Conservation (phyloP, 2,797 vertebrate species). For the Aulostomus chinensis region DNA sequence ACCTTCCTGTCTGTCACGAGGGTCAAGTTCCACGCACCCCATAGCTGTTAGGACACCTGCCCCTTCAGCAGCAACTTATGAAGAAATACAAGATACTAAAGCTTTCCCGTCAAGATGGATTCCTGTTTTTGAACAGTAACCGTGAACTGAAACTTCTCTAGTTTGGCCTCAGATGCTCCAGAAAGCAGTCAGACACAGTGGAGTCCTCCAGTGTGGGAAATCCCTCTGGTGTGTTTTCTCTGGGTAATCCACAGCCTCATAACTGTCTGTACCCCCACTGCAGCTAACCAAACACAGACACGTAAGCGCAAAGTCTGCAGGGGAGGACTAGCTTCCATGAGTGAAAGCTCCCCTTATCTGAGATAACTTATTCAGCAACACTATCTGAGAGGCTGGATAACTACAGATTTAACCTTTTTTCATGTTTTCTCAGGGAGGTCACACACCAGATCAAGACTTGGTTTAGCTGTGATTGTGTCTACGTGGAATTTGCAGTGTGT, state of each 20-base stretch:
- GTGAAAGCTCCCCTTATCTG: constrained; percentile 42
- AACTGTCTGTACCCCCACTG: constrained; percentile 44
- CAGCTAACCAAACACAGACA: constrained; percentile 70
- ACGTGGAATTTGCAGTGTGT: constrained; percentile 12
- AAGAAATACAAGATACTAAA: no score
- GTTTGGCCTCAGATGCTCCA: constrained; percentile 1
- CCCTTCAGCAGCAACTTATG: background rate
- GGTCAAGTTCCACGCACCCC: background rate
- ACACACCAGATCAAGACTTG: constrained; percentile 7
- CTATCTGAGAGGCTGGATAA: constrained; percentile 20
- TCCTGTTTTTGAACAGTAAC: background rate
- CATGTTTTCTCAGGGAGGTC: constrained; percentile 14
- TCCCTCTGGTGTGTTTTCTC: constrained; percentile 62
- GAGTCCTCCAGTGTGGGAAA: constrained; percentile 61
- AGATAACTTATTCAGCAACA: constrained; percentile 43
- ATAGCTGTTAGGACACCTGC: background rate
- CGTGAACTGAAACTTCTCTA: background rate
- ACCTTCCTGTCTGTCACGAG: background rate
- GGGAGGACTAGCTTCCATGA: constrained; percentile 22
- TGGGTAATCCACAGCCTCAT: constrained; percentile 63
- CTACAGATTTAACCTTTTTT: constrained; percentile 13
- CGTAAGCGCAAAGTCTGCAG: constrained; percentile 47
- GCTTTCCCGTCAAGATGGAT: no score
- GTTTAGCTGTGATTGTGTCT: no score
- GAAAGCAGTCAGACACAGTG: constrained; percentile 18